phyloP scores from a whole-genome alignment of 2,797 vertebrate genomes.

The Alosa sapidissima region DNA sequence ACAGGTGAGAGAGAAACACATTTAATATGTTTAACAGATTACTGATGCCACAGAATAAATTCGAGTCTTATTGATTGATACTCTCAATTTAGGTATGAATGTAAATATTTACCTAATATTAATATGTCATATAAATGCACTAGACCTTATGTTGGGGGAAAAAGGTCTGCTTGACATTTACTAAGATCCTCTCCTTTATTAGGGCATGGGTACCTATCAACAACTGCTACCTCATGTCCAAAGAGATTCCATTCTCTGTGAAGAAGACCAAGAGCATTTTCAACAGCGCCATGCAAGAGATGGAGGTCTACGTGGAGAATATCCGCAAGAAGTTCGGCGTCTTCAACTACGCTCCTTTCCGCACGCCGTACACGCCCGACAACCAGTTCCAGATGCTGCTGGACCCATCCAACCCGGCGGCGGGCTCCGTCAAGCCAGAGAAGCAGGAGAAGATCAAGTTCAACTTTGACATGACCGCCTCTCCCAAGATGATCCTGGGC shows the following conservation, averaged over 20 bases:
- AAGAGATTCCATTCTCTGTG: constrained; percentile 99
- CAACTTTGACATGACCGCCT: constrained; percentile 94
- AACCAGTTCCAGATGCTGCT: constrained; percentile 97
- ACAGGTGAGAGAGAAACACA: constrained; percentile 78
- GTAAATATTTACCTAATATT: not conserved
- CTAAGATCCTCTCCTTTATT: constrained; percentile 42
- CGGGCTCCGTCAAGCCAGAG: constrained; percentile 85
- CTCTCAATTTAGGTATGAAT: not conserved
- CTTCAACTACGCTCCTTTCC: constrained; percentile 96
- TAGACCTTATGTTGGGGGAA: not conserved
- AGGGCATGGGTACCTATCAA: constrained; percentile 99
- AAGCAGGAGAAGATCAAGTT: constrained; percentile 97
- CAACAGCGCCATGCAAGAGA: constrained; percentile 99
- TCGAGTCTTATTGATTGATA: not conserved
- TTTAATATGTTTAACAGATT: not conserved
- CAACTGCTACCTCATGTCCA: constrained; percentile 99
- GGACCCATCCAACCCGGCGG: constrained; percentile 88
- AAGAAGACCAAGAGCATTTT: constrained; percentile 99
- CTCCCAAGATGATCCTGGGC: constrained; percentile 89
- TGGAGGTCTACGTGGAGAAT: constrained; percentile 99
- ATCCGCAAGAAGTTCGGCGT: constrained; percentile 93
- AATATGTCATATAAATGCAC: not conserved
- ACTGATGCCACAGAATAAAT: not conserved
- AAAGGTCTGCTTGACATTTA: not conserved
- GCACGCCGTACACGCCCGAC: constrained; percentile 95